Percentiles rank a stretch among this genome's conserved stretches.
Evolutionary conservation across 2,113 vertebrate species (phyloP).

Genomic region (Telmatochromis sp.): DNA sequence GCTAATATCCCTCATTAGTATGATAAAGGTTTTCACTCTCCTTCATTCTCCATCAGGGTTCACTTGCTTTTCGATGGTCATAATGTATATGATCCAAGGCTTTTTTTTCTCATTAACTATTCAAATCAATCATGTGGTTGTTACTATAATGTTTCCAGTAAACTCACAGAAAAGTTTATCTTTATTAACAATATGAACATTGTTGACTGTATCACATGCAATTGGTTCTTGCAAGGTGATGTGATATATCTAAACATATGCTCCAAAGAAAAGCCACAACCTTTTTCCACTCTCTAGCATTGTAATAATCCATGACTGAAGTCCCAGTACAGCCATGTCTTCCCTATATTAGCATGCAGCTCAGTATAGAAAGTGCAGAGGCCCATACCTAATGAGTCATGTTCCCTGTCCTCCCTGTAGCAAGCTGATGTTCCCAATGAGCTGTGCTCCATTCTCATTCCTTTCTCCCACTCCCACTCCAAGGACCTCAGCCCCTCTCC

Average conservation of each 20-base stretch:
- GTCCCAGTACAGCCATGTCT: constrained; percentile 15
- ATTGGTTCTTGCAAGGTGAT: neutral
- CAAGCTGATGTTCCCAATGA: constrained; percentile 57
- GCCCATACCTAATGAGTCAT: constrained; percentile 63
- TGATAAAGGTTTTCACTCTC: constrained; percentile 58
- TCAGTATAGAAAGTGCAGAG: constrained; percentile 40
- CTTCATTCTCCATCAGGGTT: constrained; percentile 50
- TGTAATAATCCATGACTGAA: neutral
- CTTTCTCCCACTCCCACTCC: constrained; percentile 23
- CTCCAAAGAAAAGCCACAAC: neutral
- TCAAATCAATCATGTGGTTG: neutral
- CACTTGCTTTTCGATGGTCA: constrained; percentile 6
- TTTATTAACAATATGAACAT: neutral
- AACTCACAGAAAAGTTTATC: neutral
- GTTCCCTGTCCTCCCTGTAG: constrained; percentile 45
- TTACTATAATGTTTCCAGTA: neutral
- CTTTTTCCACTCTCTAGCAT: neutral
- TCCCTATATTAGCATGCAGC: constrained; percentile 49
- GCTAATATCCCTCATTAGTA: constrained; percentile 65
- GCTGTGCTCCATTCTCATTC: constrained; percentile 44
- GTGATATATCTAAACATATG: neutral
- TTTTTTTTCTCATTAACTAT: constrained; percentile 4
- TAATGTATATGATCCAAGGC: constrained; percentile 21
- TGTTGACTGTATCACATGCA: neutral
- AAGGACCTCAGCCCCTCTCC: constrained; percentile 8